Base-by-base conservation (phyloP, 2,113 vertebrate genomes). In the Cettia cetti region DNA sequence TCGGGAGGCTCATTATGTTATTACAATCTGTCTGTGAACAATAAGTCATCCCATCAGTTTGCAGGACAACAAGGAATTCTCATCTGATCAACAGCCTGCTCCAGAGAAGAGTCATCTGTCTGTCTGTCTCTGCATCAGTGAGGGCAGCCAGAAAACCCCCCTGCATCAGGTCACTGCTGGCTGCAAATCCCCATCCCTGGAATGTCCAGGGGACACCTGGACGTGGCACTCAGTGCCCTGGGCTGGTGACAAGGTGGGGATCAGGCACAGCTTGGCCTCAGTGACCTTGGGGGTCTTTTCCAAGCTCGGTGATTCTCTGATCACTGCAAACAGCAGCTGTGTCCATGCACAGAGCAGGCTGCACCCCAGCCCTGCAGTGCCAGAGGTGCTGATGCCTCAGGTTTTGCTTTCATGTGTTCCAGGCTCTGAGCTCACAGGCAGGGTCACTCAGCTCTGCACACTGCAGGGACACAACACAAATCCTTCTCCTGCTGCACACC, bases 1-100 rank as follows among this genome's bases (percentile, higher is more conserved):
- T 96, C 93, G 16, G 8, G 90, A 96, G 94, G 88, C 90, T 93
- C 94, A 95, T 96, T 97, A 95, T 83, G 92, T 84, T 93, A 92
- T 96, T 96, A 89, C 92, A 93, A 90, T 78, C 92, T 89, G 87
- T 63, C 92, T 88, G 88, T 4, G n/a, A 82, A 93, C 86, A 92
- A 45, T 93, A 95, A 95, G 71, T 91, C 79, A 86, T 78, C 93
- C 78, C 85, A 52, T 30, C 39, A 31, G 59, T 70, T 92, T 94
- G 83, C 39, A 69, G 93, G 88, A 63, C 92, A 92, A 78, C 9
- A 8, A 95, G 78, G 74, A 75, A 79, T 82, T 71, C 75, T 94
- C 53, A 1, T 63, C 71, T 56, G 79, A 92, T 90, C 86, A 90
- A 71, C 11, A 56, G 79, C 11, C 92, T 82, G 76, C 75, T 82